Conservation (phyloP, 2,888 invertebrate species). For the Mythimna impura region DNA sequence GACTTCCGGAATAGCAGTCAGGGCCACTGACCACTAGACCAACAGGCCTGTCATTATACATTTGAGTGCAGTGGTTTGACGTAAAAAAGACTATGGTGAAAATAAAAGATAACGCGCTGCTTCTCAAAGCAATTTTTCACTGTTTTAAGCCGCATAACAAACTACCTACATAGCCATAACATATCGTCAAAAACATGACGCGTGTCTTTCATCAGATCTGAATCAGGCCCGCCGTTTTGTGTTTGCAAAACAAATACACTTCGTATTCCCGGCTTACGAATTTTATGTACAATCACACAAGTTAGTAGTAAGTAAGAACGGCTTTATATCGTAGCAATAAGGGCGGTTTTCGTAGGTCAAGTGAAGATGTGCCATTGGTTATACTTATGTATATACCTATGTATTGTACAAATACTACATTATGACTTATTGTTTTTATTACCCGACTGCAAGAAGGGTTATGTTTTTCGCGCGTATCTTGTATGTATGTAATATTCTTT, state of each 20-base stretch:
- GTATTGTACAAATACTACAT: conserved; percentile 23
- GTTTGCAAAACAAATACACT: conserved; percentile 19
- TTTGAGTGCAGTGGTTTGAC: too few species aligned
- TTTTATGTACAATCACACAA: background rate
- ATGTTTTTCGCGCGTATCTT: too few species aligned
- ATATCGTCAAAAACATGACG: background rate
- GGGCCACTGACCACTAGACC: too few species aligned
- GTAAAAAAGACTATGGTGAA: too few species aligned
- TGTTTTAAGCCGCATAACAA: background rate
- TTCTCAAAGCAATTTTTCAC: background rate
- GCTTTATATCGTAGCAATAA: background rate
- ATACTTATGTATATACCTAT: background rate
- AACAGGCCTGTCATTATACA: too few species aligned
- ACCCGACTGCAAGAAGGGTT: too few species aligned
- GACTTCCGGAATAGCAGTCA: too few species aligned
- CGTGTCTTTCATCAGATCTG: background rate
- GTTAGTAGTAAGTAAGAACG: background rate
- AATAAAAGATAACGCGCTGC: too few species aligned
- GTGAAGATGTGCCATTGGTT: background rate
- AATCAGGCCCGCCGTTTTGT: background rate
- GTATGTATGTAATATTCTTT: too few species aligned
- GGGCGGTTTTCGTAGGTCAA: background rate
- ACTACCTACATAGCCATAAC: too few species aligned
- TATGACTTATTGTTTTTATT: conserved; percentile 32
- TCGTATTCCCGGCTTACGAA: background rate